Evolutionary conservation across 2,797 vertebrate genomes (phyloP).

Genomic region (Crossoptilon crossoptilon): DNA sequence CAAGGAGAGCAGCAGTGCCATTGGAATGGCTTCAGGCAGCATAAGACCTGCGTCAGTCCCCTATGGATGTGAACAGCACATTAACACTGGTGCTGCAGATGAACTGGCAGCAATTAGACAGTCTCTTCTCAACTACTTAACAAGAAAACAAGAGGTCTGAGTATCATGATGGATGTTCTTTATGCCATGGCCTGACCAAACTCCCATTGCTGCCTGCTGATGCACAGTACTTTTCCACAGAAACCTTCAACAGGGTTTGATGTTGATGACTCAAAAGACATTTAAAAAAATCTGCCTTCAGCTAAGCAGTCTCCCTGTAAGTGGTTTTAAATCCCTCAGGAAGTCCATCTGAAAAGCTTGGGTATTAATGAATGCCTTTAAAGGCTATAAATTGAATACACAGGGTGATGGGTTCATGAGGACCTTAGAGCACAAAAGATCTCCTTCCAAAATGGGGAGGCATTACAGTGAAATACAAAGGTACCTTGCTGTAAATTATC

Average conservation of each 20-base stretch:
- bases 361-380: conserved; percentile 33
- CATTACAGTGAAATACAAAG: background rate
- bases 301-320: conserved; percentile 14
- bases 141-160: background rate
- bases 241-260: background rate
- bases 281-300: background rate
- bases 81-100: conserved; percentile 16
- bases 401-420: background rate
- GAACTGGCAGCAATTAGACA: conserved; percentile 4
- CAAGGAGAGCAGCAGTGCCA: background rate
- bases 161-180: background rate
- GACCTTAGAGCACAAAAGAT: conserved; percentile 14
- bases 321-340: conserved; percentile 26
- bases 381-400: conserved; percentile 37
- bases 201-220: background rate
- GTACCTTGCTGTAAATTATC: background rate
- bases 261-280: background rate
- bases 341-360: conserved; percentile 22
- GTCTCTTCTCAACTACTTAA: background rate
- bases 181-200: background rate
- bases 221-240: background rate
- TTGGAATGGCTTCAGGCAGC: background rate
- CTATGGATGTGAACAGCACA: background rate
- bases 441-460: background rate
- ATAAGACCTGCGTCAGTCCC: background rate